A percentile compares a stretch with the other conserved stretches of the same genome.
phyloP scores from a whole-genome alignment of 2,797 vertebrate genomes.

The Pipistrellus pygmaeus region DNA sequence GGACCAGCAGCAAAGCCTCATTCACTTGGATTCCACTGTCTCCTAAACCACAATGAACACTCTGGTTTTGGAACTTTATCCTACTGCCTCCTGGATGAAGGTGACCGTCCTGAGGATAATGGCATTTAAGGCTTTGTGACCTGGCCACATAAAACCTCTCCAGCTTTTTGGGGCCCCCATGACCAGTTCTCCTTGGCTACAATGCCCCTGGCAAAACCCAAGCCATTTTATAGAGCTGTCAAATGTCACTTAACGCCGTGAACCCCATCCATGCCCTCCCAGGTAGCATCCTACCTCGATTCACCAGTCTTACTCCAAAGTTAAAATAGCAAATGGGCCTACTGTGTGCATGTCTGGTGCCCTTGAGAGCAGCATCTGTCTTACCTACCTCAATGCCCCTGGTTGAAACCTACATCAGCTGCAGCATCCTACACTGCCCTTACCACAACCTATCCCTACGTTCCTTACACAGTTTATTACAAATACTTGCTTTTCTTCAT shows the following conservation, averaged over 20 bases:
- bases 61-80: background rate
- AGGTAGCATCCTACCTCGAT: background rate
- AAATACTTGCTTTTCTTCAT: background rate
- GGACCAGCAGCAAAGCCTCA: background rate
- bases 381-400: accelerated
- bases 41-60: background rate
- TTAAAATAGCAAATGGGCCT: background rate
- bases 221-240: background rate
- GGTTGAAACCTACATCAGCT: background rate
- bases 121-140: background rate
- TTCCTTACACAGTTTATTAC: background rate
- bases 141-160: background rate
- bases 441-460: background rate
- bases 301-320: background rate
- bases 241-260: background rate
- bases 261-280: background rate
- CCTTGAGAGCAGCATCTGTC: background rate
- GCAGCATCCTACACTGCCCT: background rate
- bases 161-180: background rate
- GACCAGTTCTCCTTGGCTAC: background rate
- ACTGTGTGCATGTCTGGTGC: background rate
- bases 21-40: background rate
- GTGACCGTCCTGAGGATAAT: background rate
- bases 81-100: background rate
- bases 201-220: background rate